Base-by-base conservation (phyloP, 2,113 vertebrate species). In the Dascyllus trimaculatus region DNA sequence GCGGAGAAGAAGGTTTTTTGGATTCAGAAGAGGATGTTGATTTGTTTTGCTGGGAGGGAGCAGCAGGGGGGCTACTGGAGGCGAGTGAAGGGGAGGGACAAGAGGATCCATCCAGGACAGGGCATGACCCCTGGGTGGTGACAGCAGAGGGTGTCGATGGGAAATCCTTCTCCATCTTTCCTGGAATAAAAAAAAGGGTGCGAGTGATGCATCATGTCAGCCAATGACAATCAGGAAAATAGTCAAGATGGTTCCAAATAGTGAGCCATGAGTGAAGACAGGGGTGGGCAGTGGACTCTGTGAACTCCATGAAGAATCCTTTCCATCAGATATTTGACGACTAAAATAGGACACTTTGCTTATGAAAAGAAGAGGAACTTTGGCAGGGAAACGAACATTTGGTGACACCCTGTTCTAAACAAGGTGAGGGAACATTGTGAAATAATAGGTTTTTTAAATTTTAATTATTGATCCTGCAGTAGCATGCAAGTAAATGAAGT, bases 121-220 rank as follows among this genome's bases (percentile, higher is more conserved):
- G 81, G 56, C 73, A 25, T 17, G 79, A 64, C 69, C 51, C 63
- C 65, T 68, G 78, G 35, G 46, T 26, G 60, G 49, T 78, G 60
- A 76, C 74, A 71, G 56, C 19, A n/a, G 46, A 43, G n/a, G 64
- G 57, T n/a, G 66, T 49, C 54, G 81, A 69, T 53, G 53, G 15
- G 2, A 69, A 60, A 68, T 82, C 45, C 51, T 87, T 73, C 64
- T 91, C 88, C 85, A 87, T 89, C 18, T 71, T 71, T 48, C 58
- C 80, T 87, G 62, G 22, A 80, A 81, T 25, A 45, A 60, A 64
- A 88, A 76, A 51, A 57, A 35, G 9, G 3, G 1, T 11, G 11
- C 14, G 10, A 53, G 14, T 65, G 22, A 54, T 45, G 13, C 2
- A 26, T 53, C 11, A 56, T 19, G 14, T 19, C 18, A 25, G 49